Percentiles rank a stretch among this genome's conserved stretches.
Evolutionary conservation across 2,113 vertebrate genomes (phyloP).

Genomic region (Zonotrichia leucophrys): DNA sequence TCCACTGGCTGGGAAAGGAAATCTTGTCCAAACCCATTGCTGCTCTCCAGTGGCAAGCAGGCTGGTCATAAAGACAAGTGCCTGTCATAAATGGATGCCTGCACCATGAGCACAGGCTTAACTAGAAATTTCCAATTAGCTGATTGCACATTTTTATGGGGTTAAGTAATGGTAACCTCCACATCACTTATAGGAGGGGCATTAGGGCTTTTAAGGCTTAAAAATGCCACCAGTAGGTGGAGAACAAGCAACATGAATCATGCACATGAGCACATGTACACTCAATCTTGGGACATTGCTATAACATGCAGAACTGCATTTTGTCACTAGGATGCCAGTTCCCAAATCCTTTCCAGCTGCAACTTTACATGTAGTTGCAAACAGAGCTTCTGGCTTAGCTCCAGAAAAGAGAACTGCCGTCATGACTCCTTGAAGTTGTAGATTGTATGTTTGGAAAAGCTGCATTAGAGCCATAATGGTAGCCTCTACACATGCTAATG

Average conservation of each 20-base stretch:
- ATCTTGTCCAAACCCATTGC: background rate
- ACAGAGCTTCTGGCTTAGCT: background rate
- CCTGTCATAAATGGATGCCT: background rate
- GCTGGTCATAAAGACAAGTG: background rate
- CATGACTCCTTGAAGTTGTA: background rate
- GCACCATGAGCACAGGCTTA: background rate
- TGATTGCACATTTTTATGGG: background rate
- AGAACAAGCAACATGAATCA: slow-evolving; percentile 29
- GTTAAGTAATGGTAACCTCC: background rate
- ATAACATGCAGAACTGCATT: background rate
- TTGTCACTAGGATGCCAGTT: background rate
- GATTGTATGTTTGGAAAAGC: background rate
- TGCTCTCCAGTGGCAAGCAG: background rate
- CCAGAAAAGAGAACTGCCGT: background rate
- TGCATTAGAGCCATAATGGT: background rate
- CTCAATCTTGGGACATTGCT: background rate
- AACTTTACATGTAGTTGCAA: background rate
- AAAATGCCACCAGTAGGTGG: slow-evolving; percentile 39
- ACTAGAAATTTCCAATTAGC: slow-evolving; percentile 25
- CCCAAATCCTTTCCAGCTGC: background rate
- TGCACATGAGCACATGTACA: background rate
- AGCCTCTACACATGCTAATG: background rate
- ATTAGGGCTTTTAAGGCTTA: background rate
- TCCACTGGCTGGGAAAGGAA: background rate
- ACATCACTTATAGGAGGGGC: background rate